Evolutionary conservation across 2,888 invertebrate species (phyloP).

Genomic region (Drosophila putrida): DNA sequence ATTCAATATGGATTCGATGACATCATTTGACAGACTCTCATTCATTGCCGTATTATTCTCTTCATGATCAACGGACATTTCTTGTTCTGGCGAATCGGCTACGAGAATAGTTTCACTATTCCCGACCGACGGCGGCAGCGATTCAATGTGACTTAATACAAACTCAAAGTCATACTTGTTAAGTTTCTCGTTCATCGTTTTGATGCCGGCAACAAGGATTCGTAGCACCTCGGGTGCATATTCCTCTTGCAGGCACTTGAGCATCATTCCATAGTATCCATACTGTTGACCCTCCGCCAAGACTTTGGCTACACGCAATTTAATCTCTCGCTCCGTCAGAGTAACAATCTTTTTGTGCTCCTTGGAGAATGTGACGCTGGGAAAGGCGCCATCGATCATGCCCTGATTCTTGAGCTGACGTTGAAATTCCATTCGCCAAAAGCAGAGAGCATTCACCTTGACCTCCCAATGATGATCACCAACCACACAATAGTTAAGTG

Average conservation of each 20-base stretch:
- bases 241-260: conserved; percentile 89
- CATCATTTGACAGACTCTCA: conserved; percentile 59
- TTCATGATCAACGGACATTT: conserved; percentile 11
- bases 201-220: conserved; percentile 87
- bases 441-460: conserved; percentile 89
- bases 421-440: conserved; percentile 90
- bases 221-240: conserved; percentile 91
- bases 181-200: conserved; percentile 86
- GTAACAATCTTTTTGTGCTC: conserved; percentile 92
- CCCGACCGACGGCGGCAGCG: conserved; percentile 28
- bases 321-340: conserved; percentile 88
- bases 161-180: conserved; percentile 87
- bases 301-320: conserved; percentile 88
- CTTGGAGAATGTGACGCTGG: conserved; percentile 92
- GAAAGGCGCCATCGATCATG: conserved; percentile 93
- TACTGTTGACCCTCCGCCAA: conserved; percentile 89
- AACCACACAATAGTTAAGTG: conserved; percentile 89
- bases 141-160: conserved; percentile 58
- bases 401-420: conserved; percentile 90
- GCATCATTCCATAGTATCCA: conserved; percentile 90
- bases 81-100: conserved; percentile 16
- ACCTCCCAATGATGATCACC: conserved; percentile 94
- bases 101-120: conserved; percentile 3
- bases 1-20: conserved; percentile 80
- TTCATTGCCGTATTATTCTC: conserved; percentile 27